Conservation (phyloP, 2,888 invertebrate genomes). For the Diarsia mendica region DNA sequence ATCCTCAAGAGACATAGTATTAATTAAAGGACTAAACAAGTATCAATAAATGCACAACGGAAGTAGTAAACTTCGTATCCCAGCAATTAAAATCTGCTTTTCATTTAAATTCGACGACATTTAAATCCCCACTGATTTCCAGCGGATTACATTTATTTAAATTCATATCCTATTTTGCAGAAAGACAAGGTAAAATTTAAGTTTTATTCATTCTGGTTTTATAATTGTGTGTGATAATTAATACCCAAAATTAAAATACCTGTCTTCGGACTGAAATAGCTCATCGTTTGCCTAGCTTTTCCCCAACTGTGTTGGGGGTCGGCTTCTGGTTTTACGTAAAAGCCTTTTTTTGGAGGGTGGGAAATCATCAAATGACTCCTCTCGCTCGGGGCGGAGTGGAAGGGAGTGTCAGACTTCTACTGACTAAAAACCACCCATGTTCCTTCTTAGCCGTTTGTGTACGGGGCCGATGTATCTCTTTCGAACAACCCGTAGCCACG, state of each 20-base stretch:
- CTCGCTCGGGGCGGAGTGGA: too few species aligned
- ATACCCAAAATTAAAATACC: not conserved
- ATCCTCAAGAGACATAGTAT: not conserved
- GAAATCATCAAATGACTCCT: too few species aligned
- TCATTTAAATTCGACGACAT: slow-evolving; percentile 38
- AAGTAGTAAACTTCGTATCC: not conserved
- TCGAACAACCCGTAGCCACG: too few species aligned
- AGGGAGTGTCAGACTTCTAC: too few species aligned
- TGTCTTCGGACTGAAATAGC: not conserved
- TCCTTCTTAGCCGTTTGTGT: too few species aligned
- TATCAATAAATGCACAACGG: not conserved
- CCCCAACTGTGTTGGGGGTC: not conserved
- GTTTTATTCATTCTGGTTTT: not conserved
- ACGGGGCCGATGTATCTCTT: too few species aligned
- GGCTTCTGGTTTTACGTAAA: too few species aligned
- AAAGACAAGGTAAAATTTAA: not conserved
- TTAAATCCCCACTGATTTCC: slow-evolving; percentile 41
- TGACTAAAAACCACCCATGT: too few species aligned
- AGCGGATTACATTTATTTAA: slow-evolving; percentile 33
- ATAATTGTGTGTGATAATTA: not conserved
- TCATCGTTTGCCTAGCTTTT: too few species aligned
- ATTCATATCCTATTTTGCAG: slow-evolving; percentile 17
- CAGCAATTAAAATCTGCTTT: slow-evolving; percentile 47
- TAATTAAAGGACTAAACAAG: not conserved
- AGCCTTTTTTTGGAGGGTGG: too few species aligned